Percentiles rank a stretch among this genome's conserved stretches.
Evolutionary conservation across 2,113 vertebrate species (phyloP).

Genomic region (Taxidea taxus): DNA sequence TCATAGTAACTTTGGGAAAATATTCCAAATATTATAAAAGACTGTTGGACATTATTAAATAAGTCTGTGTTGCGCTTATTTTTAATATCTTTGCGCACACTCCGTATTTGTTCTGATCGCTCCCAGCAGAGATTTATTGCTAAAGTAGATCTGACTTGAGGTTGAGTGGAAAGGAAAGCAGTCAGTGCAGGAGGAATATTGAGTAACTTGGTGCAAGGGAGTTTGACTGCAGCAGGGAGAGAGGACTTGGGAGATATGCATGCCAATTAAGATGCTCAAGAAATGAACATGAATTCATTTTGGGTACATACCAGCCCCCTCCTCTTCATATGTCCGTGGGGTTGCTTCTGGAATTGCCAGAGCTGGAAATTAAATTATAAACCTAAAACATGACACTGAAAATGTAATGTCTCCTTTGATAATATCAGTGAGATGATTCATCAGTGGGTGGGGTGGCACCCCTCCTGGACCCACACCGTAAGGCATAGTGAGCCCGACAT

Average conservation of each 20-base stretch:
- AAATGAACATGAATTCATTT: conserved; percentile 39
- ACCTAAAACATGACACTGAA: conserved; percentile 52
- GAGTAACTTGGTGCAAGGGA: conserved; percentile 44
- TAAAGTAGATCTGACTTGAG: conserved; percentile 59
- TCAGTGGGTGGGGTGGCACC: neutral
- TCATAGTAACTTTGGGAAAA: conserved; percentile 49
- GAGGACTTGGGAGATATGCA: conserved; percentile 33
- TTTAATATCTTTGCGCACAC: conserved; percentile 84
- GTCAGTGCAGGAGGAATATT: conserved; percentile 42
- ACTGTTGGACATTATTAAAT: conserved; percentile 49
- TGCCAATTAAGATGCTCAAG: conserved; percentile 49
- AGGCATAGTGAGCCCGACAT: neutral
- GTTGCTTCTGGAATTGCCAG: conserved; percentile 46
- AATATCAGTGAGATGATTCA: neutral
- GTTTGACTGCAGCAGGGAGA: conserved; percentile 26
- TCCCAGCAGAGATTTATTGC: conserved; percentile 82
- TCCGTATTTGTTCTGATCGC: conserved; percentile 83
- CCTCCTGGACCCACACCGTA: neutral
- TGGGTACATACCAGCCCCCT: neutral
- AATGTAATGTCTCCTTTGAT: conserved; percentile 58
- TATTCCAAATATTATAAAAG: conserved; percentile 64
- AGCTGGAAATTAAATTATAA: conserved; percentile 69
- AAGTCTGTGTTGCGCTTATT: conserved; percentile 76
- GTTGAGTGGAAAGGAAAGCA: conserved; percentile 48
- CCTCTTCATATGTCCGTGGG: neutral